These are phyloP conservation scores for Sinohyriopsis cumingii DNA, from an alignment of 2,888 invertebrate species.

Conservation along the genomic window DNA sequence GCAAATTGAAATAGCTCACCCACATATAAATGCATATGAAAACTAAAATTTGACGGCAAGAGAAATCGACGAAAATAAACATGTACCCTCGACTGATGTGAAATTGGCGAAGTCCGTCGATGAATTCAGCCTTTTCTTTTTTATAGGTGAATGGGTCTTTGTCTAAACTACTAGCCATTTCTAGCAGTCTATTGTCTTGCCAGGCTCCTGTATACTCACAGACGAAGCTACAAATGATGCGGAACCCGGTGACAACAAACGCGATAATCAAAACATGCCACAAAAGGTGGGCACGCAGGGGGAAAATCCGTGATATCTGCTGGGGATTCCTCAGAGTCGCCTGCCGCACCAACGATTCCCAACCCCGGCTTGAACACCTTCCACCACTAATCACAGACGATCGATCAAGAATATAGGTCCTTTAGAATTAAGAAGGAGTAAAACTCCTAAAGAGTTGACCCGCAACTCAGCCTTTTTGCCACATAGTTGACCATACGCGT, in stretches of 20 bases:
- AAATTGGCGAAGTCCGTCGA: constrained; percentile 90
- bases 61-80: constrained; percentile 5
- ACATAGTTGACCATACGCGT: constrained; percentile 62
- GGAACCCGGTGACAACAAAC: constrained; percentile 44
- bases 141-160: constrained; percentile 84
- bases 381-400: constrained; percentile 24
- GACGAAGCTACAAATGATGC: constrained; percentile 41
- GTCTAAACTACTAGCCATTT: constrained; percentile 79
- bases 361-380: constrained; percentile 27
- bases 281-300: constrained; percentile 49
- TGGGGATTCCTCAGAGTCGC: constrained; percentile 47
- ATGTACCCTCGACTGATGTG: constrained; percentile 93
- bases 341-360: constrained; percentile 37
- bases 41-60: constrained; percentile 15
- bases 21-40: constrained; percentile 2
- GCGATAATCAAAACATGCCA: constrained; percentile 50
- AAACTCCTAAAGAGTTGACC: constrained; percentile 30
- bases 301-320: constrained; percentile 54
- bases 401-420: constrained; percentile 36
- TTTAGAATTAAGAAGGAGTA: constrained; percentile 36
- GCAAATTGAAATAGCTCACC: constrained; percentile 1
- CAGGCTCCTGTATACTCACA: constrained; percentile 8
- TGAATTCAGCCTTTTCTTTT: constrained; percentile 85
- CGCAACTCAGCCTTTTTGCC: constrained; percentile 41
- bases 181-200: constrained; percentile 15